Evolutionary conservation across 2,113 vertebrate genomes (phyloP), one percentile per base, ranked within the genome.

Genomic region (Phoxinus phoxinus): DNA sequence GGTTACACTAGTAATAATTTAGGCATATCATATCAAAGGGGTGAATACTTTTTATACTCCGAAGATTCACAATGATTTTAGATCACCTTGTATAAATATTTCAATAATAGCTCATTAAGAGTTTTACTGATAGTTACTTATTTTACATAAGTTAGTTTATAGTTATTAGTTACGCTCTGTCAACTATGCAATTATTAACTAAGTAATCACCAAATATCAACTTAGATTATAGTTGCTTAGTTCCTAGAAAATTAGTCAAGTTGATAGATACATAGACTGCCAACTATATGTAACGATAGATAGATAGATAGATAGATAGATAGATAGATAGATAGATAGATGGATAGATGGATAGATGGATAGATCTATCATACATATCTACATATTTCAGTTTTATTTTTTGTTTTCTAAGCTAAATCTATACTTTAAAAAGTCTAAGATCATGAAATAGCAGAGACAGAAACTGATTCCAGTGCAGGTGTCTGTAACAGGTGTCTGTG

Each of bases 401-500:
- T 48, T 15, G 3, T 51, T 17, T 17, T 23, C 6, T 8, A 56
- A 56, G 53, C 2, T 1, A 56, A 56, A 59, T 59, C 58, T 59
- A 4, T 11, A 12, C 58, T 59, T n/a, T 59, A n/a, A 59, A 32
- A 59, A 83, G 69, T 53, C 44, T 48, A 41, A 15, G 58, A 44
- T n/a, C 4, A 61, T 37, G 56, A 51, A 63, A 77, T 35, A 12
- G 2, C 41, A 23, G 15, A 58, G 15, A 85, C 17, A 30, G 32
- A 51, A 32, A 44, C 48, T 46, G 53, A 74, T 73, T 79, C 61
- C 12, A 19, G 12, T 32, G 63, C 63, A 88, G 84, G 73, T 79
- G 79, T 78, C 53, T 85, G 51, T 7, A 83, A 75, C 84, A 88
- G 83, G 83, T 87, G 83, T 80, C 56, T 87, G 30, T 21, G 10